These are phyloP conservation scores for Pseudorectes ferrugineus DNA, from an alignment of 2,113 vertebrate species.

Conservation along the genomic window DNA sequence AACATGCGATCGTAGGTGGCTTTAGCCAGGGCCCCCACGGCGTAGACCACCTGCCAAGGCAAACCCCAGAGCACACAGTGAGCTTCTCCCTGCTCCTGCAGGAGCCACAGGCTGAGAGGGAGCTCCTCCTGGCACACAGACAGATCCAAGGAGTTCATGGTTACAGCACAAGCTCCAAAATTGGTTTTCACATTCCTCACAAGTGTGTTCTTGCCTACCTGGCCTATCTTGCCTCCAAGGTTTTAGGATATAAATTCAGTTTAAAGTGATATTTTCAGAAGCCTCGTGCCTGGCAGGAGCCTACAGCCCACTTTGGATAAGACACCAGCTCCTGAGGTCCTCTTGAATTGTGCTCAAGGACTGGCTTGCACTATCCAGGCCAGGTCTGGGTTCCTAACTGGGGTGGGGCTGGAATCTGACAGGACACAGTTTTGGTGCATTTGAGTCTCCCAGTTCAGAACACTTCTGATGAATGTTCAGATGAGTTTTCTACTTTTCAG, in stretches of 20 bases:
- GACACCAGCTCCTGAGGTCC: background rate
- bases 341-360: background rate
- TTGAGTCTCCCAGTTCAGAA: background rate
- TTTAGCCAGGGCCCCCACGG: conserved; percentile 91
- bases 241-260: background rate
- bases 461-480: background rate
- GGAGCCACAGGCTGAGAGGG: background rate
- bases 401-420: background rate
- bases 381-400: background rate
- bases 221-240: background rate
- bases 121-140: background rate
- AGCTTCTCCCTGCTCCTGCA: background rate
- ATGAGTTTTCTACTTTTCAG: background rate
- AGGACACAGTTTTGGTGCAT: background rate
- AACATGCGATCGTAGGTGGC: conserved; percentile 94
- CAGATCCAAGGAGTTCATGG: background rate
- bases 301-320: background rate
- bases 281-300: background rate
- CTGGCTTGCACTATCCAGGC: background rate
- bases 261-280: background rate
- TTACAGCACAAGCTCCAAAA: background rate
- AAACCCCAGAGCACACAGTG: background rate
- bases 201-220: background rate
- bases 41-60: conserved; percentile 81
- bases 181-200: background rate